Base-by-base conservation (phyloP, 2,797 vertebrate genomes). In the Eulemur rubriventer region DNA sequence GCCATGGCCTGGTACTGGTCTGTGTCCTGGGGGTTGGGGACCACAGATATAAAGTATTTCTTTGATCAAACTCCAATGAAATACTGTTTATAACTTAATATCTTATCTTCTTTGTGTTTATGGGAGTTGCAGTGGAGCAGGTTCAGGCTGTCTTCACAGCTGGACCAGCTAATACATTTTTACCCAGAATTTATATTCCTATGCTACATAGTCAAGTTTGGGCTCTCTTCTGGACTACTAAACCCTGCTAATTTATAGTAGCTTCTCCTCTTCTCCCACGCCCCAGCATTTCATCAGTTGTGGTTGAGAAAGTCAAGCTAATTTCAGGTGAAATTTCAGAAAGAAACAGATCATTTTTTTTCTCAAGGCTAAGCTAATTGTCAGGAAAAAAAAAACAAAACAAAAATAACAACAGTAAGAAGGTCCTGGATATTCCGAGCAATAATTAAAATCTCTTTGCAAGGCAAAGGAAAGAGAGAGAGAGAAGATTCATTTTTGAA, bases 261-360 rank as follows among this genome's bases (percentile, higher is more conserved):
- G 24, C 35, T 69, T 76, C 17, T 81, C 30, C 41, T 57, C 22
- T 89, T 33, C 30, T 92, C 50, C 61, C 61, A 24, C 35, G 28
- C 33, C 35, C 50, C 69, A 69, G 69, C 10, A 69, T 92, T 82
- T 95, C 67, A 41, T 92, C 59, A 88, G 69, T 69, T 28, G n/a
- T 33, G 79, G 35, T 80, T 55, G 78, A 88, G 24, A 86, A 35
- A 91, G n/a, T 17, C 59, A 89, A 91, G 50, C 6, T 78, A 83
- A 92, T 89, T 92, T 83, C 69, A 83, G 22, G 33, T 73, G 80
- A 91, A 85, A 91, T 52, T 80, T 86, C 22, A 81, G 46, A 80
- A 91, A 67, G 48, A 81, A 91, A 26, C 35, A 61, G n/a, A 69
- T 72, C 41, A 76, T 84, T 76, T 46, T 46, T 57, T 38, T n/a